Evolutionary conservation across 2,797 vertebrate species (phyloP), one percentile per base, ranked within the genome.

Genomic region (Okamejei kenojei): DNA sequence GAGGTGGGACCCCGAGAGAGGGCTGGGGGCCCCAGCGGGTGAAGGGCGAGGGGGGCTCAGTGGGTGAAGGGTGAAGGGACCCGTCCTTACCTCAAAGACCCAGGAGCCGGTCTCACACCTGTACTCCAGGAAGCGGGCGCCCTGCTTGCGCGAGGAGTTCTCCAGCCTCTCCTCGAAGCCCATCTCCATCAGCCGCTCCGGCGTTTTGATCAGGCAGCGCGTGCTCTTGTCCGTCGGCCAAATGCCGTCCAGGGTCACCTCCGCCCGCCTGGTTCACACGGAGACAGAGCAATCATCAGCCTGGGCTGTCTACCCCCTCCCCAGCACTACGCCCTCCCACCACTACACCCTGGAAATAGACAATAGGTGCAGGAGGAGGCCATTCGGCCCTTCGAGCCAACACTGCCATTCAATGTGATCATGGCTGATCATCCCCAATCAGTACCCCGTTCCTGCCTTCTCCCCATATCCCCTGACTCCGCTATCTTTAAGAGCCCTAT

Each of bases 211-310:
- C 95, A 97, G 97, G 94, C 96, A 95, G 76, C 98, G 97, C 0
- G 97, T 97, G 0, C 97, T 99, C 95, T 99, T 99, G 93, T 99
- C 98, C 0, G 97, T 98, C 0, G 99, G 99, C 98, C 98, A 99
- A 93, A 99, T 98, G 0, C 98, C 98, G 6, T 99, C 98, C 93
- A 99, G 95, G 0, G 99, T 99, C 73, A 99, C 98, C 95, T 99
- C 98, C 0, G 98, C 99, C 1, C 97, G 96, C 93, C 99, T 99
- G 45, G 45, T 94, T 32, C 32, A 21, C 61, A 19, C 19, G 19
- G 26, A 6, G 45, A 58, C 1, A 58, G 3, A 58, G 45, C 0
- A 2, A 58, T 45, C 45, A 4, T 45, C 45, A 45, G 3, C 45
- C 45, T 2, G 45, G 45, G 45, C 2, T 45, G 45, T 45, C 45